Evolutionary conservation across 2,797 vertebrate genomes (phyloP).

Genomic region (Pseudochirops cupreus): DNA sequence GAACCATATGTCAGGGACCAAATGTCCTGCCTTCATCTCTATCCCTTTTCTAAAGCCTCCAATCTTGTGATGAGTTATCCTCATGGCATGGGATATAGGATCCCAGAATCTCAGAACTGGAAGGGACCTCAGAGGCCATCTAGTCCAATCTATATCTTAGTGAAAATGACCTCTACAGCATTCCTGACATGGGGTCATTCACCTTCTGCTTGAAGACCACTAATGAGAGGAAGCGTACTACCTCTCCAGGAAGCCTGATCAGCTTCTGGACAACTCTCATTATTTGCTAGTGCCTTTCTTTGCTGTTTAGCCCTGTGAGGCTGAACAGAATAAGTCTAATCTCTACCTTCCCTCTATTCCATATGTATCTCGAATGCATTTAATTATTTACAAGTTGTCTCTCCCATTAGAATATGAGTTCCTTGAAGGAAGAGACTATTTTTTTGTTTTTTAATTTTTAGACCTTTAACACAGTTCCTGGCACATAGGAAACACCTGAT

Average conservation of each 20-base stretch:
- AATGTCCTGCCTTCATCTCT: neutral
- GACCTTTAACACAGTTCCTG: neutral
- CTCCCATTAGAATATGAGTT: neutral
- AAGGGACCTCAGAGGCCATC: neutral
- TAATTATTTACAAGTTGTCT: neutral
- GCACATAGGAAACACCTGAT: neutral
- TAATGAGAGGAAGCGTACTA: neutral
- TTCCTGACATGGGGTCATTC: neutral
- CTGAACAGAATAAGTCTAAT: neutral
- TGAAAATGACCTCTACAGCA: neutral
- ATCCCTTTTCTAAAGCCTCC: neutral
- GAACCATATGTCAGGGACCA: neutral
- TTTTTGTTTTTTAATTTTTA: neutral
- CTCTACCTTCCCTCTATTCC: neutral
- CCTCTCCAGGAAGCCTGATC: neutral
- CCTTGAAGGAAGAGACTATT: neutral
- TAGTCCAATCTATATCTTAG: neutral
- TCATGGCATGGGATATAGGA: neutral
- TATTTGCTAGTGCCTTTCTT: neutral
- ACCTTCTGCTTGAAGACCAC: neutral
- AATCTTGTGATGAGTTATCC: neutral
- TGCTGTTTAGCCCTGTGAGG: neutral
- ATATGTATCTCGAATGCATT: neutral
- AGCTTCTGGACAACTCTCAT: neutral
- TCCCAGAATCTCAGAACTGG: neutral